Evolutionary conservation across 2,888 invertebrate genomes (phyloP).

Genomic region (Ditylenchus weischeri): DNA sequence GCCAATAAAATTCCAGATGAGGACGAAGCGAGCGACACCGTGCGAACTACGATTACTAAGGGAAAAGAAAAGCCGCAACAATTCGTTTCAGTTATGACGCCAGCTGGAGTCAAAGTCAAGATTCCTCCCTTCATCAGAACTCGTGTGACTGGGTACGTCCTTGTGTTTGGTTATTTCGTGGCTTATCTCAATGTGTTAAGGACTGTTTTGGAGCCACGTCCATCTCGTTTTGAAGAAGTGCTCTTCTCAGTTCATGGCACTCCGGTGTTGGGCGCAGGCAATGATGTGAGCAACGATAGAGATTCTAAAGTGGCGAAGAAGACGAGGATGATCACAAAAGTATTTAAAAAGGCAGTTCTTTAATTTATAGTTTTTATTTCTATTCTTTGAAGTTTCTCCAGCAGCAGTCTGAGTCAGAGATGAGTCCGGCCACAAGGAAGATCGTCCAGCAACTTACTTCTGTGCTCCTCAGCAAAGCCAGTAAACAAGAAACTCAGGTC

Average conservation of each 20-base stretch:
- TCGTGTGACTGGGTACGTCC: neutral
- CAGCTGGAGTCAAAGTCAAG: neutral
- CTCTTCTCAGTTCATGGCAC: conserved; percentile 4
- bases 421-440: no score
- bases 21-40: neutral
- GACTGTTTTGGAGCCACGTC: conserved; percentile 5
- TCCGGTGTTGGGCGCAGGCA: neutral
- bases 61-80: neutral
- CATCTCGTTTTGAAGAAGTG: conserved; percentile 1
- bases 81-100: conserved; percentile 5
- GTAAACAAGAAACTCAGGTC: no score
- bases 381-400: no score
- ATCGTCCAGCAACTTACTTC: no score
- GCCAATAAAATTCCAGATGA: neutral
- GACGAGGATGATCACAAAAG: no score
- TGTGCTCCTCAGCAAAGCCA: no score
- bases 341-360: no score
- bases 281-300: no score
- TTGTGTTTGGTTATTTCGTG: no score
- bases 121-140: neutral
- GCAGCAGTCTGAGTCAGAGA: no score
- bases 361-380: no score
- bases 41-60: neutral
- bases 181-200: neutral
- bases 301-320: no score